Percentiles rank a stretch among this genome's conserved stretches.
phyloP scores from a whole-genome alignment of 2,888 invertebrate genomes.

The Cephalotes varians region DNA sequence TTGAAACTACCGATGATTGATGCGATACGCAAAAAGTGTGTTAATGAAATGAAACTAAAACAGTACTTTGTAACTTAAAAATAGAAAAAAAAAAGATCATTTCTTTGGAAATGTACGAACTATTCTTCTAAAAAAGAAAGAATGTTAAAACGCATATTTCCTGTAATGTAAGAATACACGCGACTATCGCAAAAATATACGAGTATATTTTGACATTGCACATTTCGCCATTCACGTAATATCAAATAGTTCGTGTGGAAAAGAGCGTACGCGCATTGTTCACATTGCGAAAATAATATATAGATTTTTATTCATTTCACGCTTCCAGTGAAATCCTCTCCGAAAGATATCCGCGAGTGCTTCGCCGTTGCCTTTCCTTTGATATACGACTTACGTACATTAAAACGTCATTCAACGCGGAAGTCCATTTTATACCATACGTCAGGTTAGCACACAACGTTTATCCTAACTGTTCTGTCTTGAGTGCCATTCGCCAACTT shows the following conservation, averaged over 20 bases:
- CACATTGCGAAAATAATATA: constrained; percentile 39
- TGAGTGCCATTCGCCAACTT: constrained; percentile 16
- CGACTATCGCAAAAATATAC: constrained; percentile 27
- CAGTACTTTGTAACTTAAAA: background rate
- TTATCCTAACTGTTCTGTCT: constrained; percentile 33
- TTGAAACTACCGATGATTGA: no score
- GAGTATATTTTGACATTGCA: constrained; percentile 34
- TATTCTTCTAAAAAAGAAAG: background rate
- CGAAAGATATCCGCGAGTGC: constrained; percentile 30
- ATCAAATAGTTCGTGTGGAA: constrained; percentile 17
- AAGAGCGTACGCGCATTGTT: constrained; percentile 7
- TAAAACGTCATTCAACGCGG: constrained; percentile 44
- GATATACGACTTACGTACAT: constrained; percentile 38
- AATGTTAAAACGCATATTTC: constrained; percentile 29
- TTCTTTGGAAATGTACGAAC: background rate
- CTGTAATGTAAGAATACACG: background rate
- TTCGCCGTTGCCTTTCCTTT: constrained; percentile 18
- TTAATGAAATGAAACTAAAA: background rate
- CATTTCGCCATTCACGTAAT: constrained; percentile 37
- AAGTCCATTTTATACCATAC: constrained; percentile 32
- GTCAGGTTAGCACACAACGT: constrained; percentile 20
- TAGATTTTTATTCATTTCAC: constrained; percentile 48
- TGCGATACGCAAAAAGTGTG: background rate
- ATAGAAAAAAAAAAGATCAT: background rate
- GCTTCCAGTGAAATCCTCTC: constrained; percentile 7